Evolutionary conservation across 2,113 vertebrate species (phyloP).

Genomic region (Atractosteus spatula): DNA sequence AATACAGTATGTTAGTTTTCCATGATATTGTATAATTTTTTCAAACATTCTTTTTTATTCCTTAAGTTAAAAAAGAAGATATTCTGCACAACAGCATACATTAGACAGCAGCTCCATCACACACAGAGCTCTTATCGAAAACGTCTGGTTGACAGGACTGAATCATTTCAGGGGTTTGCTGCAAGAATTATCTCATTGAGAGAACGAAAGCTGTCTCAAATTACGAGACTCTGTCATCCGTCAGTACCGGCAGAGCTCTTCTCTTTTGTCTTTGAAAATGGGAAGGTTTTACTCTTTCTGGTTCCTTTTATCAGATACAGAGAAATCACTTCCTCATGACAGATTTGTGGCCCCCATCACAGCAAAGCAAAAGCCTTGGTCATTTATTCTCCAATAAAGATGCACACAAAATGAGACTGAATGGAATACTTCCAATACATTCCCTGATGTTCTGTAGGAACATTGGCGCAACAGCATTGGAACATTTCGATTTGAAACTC

Average conservation of each 20-base stretch:
- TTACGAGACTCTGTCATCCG: constrained; percentile 2
- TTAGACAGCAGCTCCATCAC: constrained; percentile 50
- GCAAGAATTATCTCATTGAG: constrained; percentile 34
- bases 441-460: too few species aligned
- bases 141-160: constrained; percentile 32
- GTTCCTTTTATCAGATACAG: constrained; percentile 11
- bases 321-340: neutral
- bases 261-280: constrained; percentile 23
- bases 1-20: too few species aligned
- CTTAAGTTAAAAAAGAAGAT: too few species aligned
- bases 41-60: too few species aligned
- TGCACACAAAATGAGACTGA: too few species aligned
- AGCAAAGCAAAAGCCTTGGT: neutral
- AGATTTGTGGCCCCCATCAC: neutral
- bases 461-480: too few species aligned
- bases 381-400: neutral
- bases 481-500: too few species aligned
- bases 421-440: too few species aligned
- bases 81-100: constrained; percentile 34
- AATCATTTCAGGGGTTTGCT: constrained; percentile 45
- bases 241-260: constrained; percentile 28
- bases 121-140: constrained; percentile 34
- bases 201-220: constrained; percentile 7
- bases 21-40: too few species aligned
- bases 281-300: constrained; percentile 12